Percentiles rank a stretch among this genome's conserved stretches.
phyloP scores from a whole-genome alignment of 2,888 invertebrate species.

The Octonoba sinensis region DNA sequence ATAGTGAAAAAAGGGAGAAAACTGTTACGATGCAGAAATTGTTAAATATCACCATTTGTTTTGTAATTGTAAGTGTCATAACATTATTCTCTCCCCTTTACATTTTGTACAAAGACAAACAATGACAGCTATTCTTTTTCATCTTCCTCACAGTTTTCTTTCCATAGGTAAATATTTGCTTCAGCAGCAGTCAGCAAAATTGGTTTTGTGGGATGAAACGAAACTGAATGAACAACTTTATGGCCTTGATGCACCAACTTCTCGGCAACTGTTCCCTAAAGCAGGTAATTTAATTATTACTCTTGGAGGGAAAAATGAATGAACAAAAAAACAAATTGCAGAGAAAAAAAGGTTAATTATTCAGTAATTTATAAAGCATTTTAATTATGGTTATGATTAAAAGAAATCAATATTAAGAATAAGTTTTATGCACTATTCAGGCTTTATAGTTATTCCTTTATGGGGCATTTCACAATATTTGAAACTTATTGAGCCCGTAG shows the following conservation, averaged over 20 bases:
- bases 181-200: slow-evolving; percentile 82
- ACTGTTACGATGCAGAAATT: too few relatives aligned
- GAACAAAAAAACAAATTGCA: not conserved
- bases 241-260: slow-evolving; percentile 73
- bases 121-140: not conserved
- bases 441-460: too few relatives aligned
- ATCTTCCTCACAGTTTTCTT: slow-evolving; percentile 16
- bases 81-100: too few relatives aligned
- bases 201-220: slow-evolving; percentile 83
- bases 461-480: too few relatives aligned
- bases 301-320: not conserved
- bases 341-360: not conserved
- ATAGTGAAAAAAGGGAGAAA: too few relatives aligned
- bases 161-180: slow-evolving; percentile 80
- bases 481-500: too few relatives aligned
- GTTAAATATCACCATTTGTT: too few relatives aligned
- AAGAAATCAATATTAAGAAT: not conserved
- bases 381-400: not conserved
- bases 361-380: not conserved
- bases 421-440: not conserved
- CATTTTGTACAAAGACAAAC: too few relatives aligned
- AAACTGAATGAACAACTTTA: slow-evolving; percentile 82
- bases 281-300: not conserved
- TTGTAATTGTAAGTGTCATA: too few relatives aligned
- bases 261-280: slow-evolving; percentile 74